These are phyloP conservation scores for Borostomias antarcticus DNA, from an alignment of 2,797 vertebrate genomes.

Conservation along the genomic window DNA sequence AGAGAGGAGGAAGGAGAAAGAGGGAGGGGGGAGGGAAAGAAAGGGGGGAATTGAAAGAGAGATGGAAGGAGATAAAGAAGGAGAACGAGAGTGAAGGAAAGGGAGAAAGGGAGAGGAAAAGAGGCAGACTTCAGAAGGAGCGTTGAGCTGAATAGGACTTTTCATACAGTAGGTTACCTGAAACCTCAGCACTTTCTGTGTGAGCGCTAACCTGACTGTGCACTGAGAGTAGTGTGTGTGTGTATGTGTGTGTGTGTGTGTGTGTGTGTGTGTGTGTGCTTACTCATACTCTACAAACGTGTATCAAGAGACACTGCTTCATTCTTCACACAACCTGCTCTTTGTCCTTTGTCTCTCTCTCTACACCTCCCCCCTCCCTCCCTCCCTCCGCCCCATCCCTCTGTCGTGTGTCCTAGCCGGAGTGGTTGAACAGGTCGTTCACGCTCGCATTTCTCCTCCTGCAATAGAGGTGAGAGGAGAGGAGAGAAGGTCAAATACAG, in stretches of 20 bases:
- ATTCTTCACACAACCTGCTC: constrained; percentile 10
- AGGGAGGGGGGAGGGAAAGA: constrained; percentile 2
- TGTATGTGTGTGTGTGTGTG: not conserved
- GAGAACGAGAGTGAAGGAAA: constrained; percentile 46
- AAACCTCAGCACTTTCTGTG: not conserved
- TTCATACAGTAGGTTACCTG: too few relatives aligned
- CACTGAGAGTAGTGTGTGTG: not conserved
- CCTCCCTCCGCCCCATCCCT: not conserved
- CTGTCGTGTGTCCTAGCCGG: not conserved
- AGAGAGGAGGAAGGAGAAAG: not conserved
- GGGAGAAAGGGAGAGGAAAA: not conserved
- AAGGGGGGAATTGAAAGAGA: not conserved
- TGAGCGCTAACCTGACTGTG: not conserved
- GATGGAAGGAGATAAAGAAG: constrained; percentile 36
- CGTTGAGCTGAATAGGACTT: too few relatives aligned
- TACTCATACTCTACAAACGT: not conserved
- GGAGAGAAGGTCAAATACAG: not conserved
- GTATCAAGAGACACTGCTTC: not conserved
- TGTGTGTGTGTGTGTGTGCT: not conserved
- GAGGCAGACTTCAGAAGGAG: constrained; percentile 53
- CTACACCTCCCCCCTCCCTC: not conserved
- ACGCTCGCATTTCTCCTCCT: constrained; percentile 33
- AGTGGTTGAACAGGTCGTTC: constrained; percentile 58
- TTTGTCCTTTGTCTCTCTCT: constrained; percentile 28
- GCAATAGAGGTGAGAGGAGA: constrained; percentile 32